phyloP scores from a whole-genome alignment of 2,113 vertebrate species.

The Oriolus oriolus region DNA sequence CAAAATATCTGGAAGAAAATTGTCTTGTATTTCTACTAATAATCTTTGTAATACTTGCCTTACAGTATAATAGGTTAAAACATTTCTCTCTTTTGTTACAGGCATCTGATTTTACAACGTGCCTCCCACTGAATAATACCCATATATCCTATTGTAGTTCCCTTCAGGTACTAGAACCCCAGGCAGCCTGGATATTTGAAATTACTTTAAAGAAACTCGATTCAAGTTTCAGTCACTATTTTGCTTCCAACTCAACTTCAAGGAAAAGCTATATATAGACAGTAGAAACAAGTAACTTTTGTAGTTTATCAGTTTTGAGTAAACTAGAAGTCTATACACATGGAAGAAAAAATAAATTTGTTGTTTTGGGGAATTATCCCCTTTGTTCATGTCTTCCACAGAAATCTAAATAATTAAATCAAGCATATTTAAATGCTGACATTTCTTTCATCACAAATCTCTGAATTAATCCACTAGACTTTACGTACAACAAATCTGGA shows the following conservation, averaged over 20 bases:
- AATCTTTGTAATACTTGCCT: not conserved
- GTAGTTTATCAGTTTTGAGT: not conserved
- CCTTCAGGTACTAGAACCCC: not conserved
- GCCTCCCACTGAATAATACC: not conserved
- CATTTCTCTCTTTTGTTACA: not conserved
- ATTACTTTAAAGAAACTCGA: fast-evolving
- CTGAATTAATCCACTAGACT: not conserved
- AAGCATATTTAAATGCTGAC: not conserved
- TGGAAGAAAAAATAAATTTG: not conserved
- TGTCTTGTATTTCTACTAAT: not conserved
- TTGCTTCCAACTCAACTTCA: not conserved
- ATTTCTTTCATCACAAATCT: not conserved
- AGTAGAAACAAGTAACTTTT: not conserved
- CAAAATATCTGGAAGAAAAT: not conserved
- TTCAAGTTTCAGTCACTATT: not conserved
- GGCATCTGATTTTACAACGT: not conserved
- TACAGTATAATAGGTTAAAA: not conserved
- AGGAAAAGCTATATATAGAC: not conserved
- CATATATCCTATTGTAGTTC: not conserved
- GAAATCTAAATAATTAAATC: not conserved
- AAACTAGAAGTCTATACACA: not conserved
- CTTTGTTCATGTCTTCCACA: not conserved
- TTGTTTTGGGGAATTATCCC: not conserved
- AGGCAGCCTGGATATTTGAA: not conserved
- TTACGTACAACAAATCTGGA: not conserved